A percentile compares a stretch with the other conserved stretches of the same genome.
Conservation (phyloP, 1,140 invertebrate genomes). For the Apis cerana region DNA sequence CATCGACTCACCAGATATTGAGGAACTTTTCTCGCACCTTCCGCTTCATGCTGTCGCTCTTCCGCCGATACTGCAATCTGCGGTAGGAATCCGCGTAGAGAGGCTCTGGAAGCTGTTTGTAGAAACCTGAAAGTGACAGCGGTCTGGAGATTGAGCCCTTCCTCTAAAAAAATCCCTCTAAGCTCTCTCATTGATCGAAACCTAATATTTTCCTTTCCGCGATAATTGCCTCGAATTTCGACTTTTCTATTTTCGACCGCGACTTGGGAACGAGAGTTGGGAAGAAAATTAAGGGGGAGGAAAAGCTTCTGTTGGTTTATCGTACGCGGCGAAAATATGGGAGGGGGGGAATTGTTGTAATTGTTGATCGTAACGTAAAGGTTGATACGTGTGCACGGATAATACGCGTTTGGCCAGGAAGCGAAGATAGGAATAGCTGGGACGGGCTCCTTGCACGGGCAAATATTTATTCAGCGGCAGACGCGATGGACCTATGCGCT, state of each 20-base stretch:
- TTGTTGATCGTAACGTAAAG: too few relatives aligned
- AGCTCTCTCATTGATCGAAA: not conserved
- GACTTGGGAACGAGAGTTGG: too few relatives aligned
- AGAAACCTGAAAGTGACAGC: conserved; percentile 81
- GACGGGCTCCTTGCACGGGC: conserved; percentile 61
- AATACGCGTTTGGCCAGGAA: conserved; percentile 42
- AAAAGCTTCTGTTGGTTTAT: too few relatives aligned
- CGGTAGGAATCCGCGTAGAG: conserved; percentile 82
- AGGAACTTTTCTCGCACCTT: conserved; percentile 87
- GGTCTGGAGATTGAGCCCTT: conserved; percentile 39
- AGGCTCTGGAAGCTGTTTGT: conserved; percentile 84
- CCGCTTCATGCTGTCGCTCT: conserved; percentile 85
- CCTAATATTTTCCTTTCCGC: too few relatives aligned
- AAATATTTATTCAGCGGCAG: conserved; percentile 76
- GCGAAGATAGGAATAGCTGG: conserved; percentile 67
- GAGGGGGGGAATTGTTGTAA: too few relatives aligned
- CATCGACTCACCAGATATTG: conserved; percentile 85
- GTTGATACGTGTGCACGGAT: too few relatives aligned
- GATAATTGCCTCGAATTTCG: not conserved
- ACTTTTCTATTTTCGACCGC: too few relatives aligned
- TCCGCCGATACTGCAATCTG: conserved; percentile 84
- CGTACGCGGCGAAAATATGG: too few relatives aligned
- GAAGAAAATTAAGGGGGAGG: too few relatives aligned
- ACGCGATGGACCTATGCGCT: conserved; percentile 62
- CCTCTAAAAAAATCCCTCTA: not conserved